These are phyloP conservation scores for Drosophila sordidula DNA, from an alignment of 2,888 invertebrate genomes.

Conservation along the genomic window DNA sequence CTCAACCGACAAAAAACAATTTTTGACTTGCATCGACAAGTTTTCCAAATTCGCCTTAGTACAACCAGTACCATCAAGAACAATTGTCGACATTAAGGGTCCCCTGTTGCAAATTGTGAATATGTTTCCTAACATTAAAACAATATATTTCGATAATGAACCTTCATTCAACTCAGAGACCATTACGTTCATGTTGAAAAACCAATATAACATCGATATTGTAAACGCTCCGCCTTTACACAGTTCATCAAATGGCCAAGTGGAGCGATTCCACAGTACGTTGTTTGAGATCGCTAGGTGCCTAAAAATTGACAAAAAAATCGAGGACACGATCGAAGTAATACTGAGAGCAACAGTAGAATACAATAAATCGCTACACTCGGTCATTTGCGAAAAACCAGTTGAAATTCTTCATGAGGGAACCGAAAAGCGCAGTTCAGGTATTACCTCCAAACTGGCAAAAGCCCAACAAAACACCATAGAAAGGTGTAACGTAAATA, in stretches of 20 bases:
- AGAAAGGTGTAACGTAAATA: background rate
- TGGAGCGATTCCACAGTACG: conserved; percentile 3
- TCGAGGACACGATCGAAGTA: conserved; percentile 7
- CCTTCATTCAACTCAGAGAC: background rate
- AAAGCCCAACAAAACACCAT: conserved; percentile 6
- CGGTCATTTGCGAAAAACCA: background rate
- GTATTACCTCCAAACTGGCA: background rate
- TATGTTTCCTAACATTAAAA: background rate
- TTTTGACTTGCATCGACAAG: too few species aligned
- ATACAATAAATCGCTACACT: background rate
- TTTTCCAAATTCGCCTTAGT: too few species aligned
- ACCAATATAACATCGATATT: background rate
- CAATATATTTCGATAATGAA: background rate
- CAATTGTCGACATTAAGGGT: background rate
- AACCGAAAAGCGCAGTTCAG: background rate
- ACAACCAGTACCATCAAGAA: background rate
- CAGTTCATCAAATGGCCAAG: conserved; percentile 4
- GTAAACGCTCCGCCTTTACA: conserved; percentile 1
- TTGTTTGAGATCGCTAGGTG: background rate
- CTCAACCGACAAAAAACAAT: too few species aligned
- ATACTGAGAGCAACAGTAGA: conserved; percentile 8
- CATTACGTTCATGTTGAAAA: background rate
- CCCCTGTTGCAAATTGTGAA: background rate
- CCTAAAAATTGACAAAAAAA: conserved; percentile 4
- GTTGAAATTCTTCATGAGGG: background rate